These are phyloP conservation scores for Calyptommatus sinebrachiatus DNA, from an alignment of 2,113 vertebrate genomes.

Conservation along the genomic window DNA sequence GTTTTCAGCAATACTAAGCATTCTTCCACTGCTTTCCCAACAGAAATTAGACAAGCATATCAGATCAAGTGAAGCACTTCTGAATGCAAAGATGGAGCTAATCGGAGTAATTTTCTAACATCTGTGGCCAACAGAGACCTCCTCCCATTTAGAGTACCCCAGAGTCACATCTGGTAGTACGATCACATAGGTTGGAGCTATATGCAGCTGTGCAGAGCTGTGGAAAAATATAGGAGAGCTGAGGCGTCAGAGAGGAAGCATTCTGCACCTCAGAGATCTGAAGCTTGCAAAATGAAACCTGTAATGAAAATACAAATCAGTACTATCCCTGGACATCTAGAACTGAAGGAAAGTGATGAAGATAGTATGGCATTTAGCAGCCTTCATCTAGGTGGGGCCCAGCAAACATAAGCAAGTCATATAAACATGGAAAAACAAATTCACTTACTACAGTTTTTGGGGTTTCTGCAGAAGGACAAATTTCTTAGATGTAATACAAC, in stretches of 20 bases:
- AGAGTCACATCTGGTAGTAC: not conserved
- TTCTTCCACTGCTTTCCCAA: not conserved
- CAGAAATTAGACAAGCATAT: not conserved
- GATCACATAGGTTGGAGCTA: not conserved
- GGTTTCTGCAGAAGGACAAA: too few relatives aligned
- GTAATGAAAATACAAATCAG: not conserved
- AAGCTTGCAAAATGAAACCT: not conserved
- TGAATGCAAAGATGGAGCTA: not conserved
- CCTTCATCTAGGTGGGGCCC: not conserved
- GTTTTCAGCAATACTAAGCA: not conserved
- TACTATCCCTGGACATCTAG: not conserved
- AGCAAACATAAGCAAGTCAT: not conserved
- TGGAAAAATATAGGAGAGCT: not conserved
- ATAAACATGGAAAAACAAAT: not conserved
- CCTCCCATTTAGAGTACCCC: not conserved
- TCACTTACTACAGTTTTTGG: not conserved
- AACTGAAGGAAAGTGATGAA: not conserved
- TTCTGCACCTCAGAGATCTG: not conserved
- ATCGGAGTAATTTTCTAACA: not conserved
- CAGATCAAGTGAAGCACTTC: not conserved
- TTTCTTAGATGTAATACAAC: too few relatives aligned
- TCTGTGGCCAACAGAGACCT: not conserved
- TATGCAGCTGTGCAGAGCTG: not conserved
- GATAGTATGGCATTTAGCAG: not conserved
- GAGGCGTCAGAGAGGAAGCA: too few relatives aligned